Percentiles rank a stretch among this genome's conserved stretches.
These are phyloP conservation scores for Clusia tigrina DNA, from an alignment of 2,888 invertebrate species.

Conservation along the genomic window DNA sequence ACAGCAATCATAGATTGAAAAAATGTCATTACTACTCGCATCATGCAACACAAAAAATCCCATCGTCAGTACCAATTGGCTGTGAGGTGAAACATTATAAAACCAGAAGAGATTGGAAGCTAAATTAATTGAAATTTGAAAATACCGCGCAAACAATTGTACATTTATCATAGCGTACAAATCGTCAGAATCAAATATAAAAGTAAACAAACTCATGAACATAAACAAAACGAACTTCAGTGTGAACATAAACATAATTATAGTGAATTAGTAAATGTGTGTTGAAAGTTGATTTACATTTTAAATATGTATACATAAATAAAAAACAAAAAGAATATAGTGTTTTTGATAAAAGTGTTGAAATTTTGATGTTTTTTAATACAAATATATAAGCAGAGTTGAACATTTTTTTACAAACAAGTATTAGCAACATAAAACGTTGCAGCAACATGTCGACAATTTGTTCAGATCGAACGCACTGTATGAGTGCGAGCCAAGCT, in stretches of 20 bases:
- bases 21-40: not conserved
- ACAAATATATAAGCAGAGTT: not conserved
- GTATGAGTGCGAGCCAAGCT: no score
- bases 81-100: conserved; percentile 57
- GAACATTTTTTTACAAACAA: not conserved
- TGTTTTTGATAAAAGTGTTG: conserved; percentile 56
- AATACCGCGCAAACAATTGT: not conserved
- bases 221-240: no score
- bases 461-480: not conserved
- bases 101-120: no score
- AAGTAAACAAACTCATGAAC: no score
- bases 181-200: not conserved
- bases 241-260: conserved; percentile 7
- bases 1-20: no score
- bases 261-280: conserved; percentile 33
- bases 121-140: conserved; percentile 27
- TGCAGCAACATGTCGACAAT: not conserved
- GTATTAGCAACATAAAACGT: not conserved
- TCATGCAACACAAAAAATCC: no score
- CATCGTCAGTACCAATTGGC: conserved; percentile 62
- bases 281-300: conserved; percentile 3
- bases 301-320: conserved; percentile 4
- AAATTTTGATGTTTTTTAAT: conserved; percentile 51
- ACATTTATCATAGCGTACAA: conserved; percentile 7
- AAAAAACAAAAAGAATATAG: conserved; percentile 36